A percentile compares a stretch with the other conserved stretches of the same genome.
Conservation (phyloP, 2,888 invertebrate species). For the Diarsia rubi region DNA sequence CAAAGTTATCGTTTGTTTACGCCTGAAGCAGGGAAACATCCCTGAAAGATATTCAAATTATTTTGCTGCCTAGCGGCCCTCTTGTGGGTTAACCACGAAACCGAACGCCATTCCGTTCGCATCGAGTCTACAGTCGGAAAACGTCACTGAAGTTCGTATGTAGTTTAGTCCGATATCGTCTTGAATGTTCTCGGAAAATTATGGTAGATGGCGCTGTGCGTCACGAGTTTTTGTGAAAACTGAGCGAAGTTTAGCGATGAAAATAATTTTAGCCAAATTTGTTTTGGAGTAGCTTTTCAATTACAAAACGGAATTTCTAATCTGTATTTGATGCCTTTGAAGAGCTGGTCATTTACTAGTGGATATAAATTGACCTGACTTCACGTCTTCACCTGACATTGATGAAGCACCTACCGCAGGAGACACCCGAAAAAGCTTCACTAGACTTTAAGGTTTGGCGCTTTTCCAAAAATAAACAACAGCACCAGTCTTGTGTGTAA, state of each 20-base stretch:
- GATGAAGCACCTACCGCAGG: not conserved
- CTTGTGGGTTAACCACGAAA: slow-evolving; percentile 32
- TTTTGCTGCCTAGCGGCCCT: slow-evolving; percentile 29
- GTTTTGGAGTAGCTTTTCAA: not conserved
- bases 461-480: slow-evolving; percentile 20
- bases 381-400: not conserved
- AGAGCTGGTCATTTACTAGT: no score
- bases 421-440: not conserved
- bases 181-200: slow-evolving; percentile 7
- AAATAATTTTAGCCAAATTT: not conserved
- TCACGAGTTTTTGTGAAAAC: slow-evolving; percentile 13
- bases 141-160: not conserved
- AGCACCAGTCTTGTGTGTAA: slow-evolving; percentile 24
- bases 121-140: slow-evolving; percentile 7
- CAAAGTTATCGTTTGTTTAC: slow-evolving; percentile 38
- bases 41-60: not conserved
- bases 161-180: not conserved
- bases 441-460: not conserved
- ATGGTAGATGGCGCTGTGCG: slow-evolving; percentile 55
- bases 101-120: not conserved
- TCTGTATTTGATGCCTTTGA: not conserved
- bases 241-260: not conserved
- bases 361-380: not conserved
- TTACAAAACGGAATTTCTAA: not conserved
- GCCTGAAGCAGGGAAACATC: slow-evolving; percentile 9